A percentile compares a stretch with the other conserved stretches of the same genome.
Evolutionary conservation across 2,797 vertebrate species (phyloP).

Genomic region (Orientallactaga sibirica): DNA sequence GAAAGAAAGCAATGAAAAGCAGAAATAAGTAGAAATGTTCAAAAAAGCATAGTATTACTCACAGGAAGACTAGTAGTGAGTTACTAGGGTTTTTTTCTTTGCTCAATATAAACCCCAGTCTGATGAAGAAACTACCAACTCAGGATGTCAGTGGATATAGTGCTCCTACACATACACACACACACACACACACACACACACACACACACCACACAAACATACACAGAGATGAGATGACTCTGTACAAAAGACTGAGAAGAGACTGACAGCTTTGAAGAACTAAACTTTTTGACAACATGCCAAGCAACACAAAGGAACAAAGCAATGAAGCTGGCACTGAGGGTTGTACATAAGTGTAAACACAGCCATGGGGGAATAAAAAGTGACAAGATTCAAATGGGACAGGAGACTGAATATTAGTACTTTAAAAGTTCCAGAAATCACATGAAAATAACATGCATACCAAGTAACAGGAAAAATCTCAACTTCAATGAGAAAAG

Average conservation of each 20-base stretch:
- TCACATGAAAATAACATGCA: not conserved
- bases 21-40: no score
- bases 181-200: not conserved
- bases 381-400: not conserved
- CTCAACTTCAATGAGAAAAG: not conserved
- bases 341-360: not conserved
- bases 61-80: no score
- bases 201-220: not conserved
- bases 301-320: not conserved
- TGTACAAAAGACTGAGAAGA: not conserved
- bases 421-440: not conserved
- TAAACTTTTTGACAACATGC: not conserved
- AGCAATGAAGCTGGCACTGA: not conserved
- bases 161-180: not conserved
- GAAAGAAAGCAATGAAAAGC: no score
- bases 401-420: not conserved
- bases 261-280: not conserved
- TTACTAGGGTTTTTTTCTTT: not conserved
- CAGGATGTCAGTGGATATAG: not conserved
- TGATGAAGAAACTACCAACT: not conserved
- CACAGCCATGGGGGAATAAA: not conserved
- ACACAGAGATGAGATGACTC: not conserved
- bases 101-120: not conserved
- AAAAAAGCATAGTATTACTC: no score
- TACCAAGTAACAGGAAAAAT: not conserved